phyloP scores from a whole-genome alignment of 1,140 invertebrate species.

The Latrodectus geometricus region DNA sequence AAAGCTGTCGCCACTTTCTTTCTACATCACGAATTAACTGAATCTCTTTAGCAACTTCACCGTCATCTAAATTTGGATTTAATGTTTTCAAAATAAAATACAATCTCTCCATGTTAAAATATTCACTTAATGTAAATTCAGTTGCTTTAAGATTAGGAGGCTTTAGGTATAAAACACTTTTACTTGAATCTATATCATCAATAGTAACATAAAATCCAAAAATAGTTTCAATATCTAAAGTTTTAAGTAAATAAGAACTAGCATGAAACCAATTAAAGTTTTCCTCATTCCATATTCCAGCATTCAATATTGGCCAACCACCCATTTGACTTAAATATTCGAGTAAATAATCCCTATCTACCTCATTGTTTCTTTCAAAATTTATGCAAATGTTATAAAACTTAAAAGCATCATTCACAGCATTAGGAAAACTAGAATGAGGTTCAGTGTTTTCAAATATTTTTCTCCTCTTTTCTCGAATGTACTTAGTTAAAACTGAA shows the following conservation, averaged over 20 bases:
- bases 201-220: background rate
- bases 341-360: background rate
- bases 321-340: conserved; percentile 8
- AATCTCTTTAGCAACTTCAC: background rate
- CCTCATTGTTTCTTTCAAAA: background rate
- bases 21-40: background rate
- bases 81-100: background rate
- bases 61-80: background rate
- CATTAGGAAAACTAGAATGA: background rate
- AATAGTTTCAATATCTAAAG: conserved; percentile 20
- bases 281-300: background rate
- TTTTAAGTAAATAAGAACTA: conserved; percentile 34
- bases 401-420: conserved; percentile 38
- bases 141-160: background rate
- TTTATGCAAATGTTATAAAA: conserved; percentile 31
- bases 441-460: background rate
- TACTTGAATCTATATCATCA: conserved; percentile 15
- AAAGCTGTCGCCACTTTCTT: background rate
- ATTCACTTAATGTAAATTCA: background rate
- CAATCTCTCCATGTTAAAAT: background rate
- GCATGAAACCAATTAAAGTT: conserved; percentile 23
- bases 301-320: conserved; percentile 39
- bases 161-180: conserved; percentile 27
- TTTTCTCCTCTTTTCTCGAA: background rate
- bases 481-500: background rate